phyloP scores from a whole-genome alignment of 2,888 invertebrate species.

The Watsonalla cultraria region DNA sequence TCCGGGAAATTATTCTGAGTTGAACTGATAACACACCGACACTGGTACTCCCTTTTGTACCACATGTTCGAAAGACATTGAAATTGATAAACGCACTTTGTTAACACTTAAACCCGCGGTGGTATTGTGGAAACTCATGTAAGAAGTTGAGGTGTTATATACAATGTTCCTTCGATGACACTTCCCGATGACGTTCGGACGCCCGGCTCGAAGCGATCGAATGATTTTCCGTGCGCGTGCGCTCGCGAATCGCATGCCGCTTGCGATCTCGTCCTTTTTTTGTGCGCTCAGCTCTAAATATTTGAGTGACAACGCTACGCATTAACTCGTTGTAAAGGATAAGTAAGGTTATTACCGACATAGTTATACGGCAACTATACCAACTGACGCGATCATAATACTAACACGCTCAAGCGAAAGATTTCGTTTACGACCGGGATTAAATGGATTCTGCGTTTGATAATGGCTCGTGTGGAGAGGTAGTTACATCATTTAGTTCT shows the following conservation, averaged over 20 bases:
- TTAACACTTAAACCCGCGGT: slow-evolving; percentile 1
- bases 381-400: slow-evolving; percentile 55
- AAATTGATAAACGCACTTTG: slow-evolving; percentile 14
- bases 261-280: slow-evolving; percentile 64
- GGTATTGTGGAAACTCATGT: neutral
- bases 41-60: slow-evolving; percentile 31
- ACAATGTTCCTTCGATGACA: slow-evolving; percentile 28
- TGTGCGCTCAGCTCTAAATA: slow-evolving; percentile 67
- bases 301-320: slow-evolving; percentile 65
- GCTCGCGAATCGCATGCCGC: slow-evolving; percentile 44
- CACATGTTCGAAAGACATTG: slow-evolving; percentile 44
- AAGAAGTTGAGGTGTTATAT: neutral
- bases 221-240: slow-evolving; percentile 66
- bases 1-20: slow-evolving; percentile 33
- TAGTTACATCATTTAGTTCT: slow-evolving; percentile 53
- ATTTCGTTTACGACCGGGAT: slow-evolving; percentile 72
- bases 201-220: slow-evolving; percentile 56
- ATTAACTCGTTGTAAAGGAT: slow-evolving; percentile 74
- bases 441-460: slow-evolving; percentile 65
- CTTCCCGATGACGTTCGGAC: slow-evolving; percentile 63
- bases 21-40: slow-evolving; percentile 27
- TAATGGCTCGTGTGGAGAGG: slow-evolving; percentile 44
- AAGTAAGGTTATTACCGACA: slow-evolving; percentile 69
- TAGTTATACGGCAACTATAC: slow-evolving; percentile 38
- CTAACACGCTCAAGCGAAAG: slow-evolving; percentile 59